Base-by-base conservation (phyloP, 1,140 invertebrate species). In the Achroia grisella region DNA sequence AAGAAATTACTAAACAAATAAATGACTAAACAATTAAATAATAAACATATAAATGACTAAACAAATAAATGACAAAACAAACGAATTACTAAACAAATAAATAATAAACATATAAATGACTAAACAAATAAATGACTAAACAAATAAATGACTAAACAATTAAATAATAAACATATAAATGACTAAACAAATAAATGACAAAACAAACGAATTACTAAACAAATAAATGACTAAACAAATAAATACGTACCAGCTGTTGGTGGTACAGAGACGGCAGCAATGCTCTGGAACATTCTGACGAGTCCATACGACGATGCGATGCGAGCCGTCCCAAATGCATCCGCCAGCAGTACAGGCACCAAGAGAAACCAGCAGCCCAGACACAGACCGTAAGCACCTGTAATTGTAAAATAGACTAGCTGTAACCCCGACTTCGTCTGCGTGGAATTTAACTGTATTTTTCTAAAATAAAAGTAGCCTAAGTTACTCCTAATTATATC, bases 281-380 rank as follows among this genome's bases (percentile, higher is more conserved):
- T 75, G 50, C 91, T 92, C 75, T 93, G 92, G 66, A 93, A 92
- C 89, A 93, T 91, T 10, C 92, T 79, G 1, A 93, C 90, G 13
- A 93, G 85, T 4, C 92, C 92, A 60, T 93, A 93, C 11, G 90
- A 92, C 8, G 91, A 92, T 30, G 91, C 91, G 48, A 93, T 92
- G 39, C 90, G 87, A 28, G 92, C 91, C 1, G 89, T 91, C 3
- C 92, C 92, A 56, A 92, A 92, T 11, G 93, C 87, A 68, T 93
- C 91, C 1, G 91, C 91, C 12, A 93, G 83, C 12, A 93, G 75
- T 10, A 93, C 91, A 0, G 92, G 92, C 48, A 93, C 91, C 27
- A 93, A 67, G 2, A 93, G 88, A 63, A 93, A 93, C 92, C 92
- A 93, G 62, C 91, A 91, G 4, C 92, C 92, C 27, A 93, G 85